Evolutionary conservation across 2,113 vertebrate species (phyloP).

Genomic region (Prunella himalayana): DNA sequence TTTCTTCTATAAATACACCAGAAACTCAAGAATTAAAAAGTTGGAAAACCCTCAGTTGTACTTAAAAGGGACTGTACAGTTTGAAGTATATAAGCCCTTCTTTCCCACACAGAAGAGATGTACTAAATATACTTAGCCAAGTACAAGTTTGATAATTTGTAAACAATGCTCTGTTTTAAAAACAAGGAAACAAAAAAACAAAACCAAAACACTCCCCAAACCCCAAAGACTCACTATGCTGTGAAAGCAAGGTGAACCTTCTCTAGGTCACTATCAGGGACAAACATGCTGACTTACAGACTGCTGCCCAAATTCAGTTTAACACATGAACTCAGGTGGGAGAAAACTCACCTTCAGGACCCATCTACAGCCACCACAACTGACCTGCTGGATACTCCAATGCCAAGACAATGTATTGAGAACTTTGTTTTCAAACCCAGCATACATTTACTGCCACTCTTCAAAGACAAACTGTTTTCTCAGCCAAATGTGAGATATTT

Average conservation of each 20-base stretch:
- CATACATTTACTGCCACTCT: neutral
- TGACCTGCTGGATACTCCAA: neutral
- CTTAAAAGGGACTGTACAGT: neutral
- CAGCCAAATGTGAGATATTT: neutral
- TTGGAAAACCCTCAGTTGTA: neutral
- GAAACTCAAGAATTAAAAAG: neutral
- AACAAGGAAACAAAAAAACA: neutral
- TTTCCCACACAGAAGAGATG: neutral
- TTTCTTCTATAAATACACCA: neutral
- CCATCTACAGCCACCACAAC: neutral
- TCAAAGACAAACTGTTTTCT: neutral
- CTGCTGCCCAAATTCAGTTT: neutral
- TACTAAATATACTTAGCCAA: neutral
- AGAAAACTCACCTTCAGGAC: neutral
- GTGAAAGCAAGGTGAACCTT: neutral
- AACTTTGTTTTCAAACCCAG: neutral
- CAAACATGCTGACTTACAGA: neutral
- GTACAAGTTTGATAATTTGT: neutral
- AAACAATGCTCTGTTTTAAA: neutral
- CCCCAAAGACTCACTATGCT: neutral
- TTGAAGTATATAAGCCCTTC: neutral
- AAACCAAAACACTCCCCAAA: neutral
- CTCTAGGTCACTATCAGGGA: neutral
- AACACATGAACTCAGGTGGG: neutral
- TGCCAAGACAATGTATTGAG: neutral